A percentile compares a stretch with the other conserved stretches of the same genome.
These are phyloP conservation scores for Phrynocephalus versicolor DNA, from an alignment of 2,113 vertebrate species.

Conservation along the genomic window DNA sequence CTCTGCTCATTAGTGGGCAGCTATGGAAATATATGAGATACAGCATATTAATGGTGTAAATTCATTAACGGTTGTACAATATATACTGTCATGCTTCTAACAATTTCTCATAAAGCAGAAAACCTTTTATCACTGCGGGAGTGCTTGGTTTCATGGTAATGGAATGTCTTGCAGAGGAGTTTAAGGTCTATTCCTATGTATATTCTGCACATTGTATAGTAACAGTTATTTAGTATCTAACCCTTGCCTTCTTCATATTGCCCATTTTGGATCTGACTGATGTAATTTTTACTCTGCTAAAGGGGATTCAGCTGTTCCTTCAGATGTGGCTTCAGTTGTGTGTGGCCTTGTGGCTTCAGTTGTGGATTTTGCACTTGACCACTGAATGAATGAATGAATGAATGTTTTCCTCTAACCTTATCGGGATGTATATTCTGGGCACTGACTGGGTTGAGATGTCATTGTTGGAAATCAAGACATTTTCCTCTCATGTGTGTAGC, in stretches of 20 bases:
- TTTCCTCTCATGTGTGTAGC: not conserved
- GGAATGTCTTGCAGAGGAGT: constrained; percentile 46
- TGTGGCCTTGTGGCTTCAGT: no score
- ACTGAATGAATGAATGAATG: no score
- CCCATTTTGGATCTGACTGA: no score
- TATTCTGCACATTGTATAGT: constrained; percentile 19
- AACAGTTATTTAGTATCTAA: constrained; percentile 7
- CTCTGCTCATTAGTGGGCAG: constrained; percentile 52
- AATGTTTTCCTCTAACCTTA: not conserved
- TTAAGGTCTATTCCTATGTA: not conserved
- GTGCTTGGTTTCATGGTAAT: constrained; percentile 60
- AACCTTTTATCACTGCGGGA: constrained; percentile 38
- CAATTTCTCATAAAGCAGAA: constrained; percentile 52
- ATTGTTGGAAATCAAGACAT: not conserved
- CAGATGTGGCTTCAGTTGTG: no score
- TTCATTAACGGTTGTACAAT: constrained; percentile 39
- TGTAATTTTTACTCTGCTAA: no score
- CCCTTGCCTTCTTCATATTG: no score
- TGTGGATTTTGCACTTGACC: no score
- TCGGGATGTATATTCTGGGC: not conserved
- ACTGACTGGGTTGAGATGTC: not conserved
- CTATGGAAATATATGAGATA: constrained; percentile 14
- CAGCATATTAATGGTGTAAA: constrained; percentile 37
- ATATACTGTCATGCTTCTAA: constrained; percentile 35
- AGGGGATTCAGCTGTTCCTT: no score